A percentile compares a stretch with the other conserved stretches of the same genome.
Evolutionary conservation across 2,113 vertebrate genomes (phyloP).

Genomic region (Chionodraco myersi): DNA sequence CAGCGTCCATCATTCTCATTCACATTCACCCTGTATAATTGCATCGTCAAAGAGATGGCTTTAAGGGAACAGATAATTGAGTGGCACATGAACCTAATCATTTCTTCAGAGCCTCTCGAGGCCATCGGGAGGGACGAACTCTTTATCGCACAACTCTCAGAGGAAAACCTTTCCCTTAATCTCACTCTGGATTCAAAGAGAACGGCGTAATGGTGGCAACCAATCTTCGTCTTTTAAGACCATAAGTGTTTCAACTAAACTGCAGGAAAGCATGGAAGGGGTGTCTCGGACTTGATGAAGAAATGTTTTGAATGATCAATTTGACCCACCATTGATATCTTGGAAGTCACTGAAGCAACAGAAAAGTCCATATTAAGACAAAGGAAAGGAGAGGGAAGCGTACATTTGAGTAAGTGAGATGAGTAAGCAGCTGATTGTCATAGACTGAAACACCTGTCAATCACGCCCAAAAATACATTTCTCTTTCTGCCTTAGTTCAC

Average conservation of each 20-base stretch:
- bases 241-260: slow-evolving; percentile 14
- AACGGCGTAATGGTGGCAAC: slow-evolving; percentile 26
- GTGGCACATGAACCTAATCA: slow-evolving; percentile 76
- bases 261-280: slow-evolving; percentile 14
- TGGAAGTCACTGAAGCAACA: not conserved
- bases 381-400: not conserved
- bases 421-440: slow-evolving; percentile 21
- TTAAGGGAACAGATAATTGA: slow-evolving; percentile 75
- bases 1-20: slow-evolving; percentile 54
- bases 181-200: slow-evolving; percentile 54
- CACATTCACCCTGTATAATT: slow-evolving; percentile 74
- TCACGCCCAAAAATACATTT: not conserved
- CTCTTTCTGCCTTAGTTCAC: not conserved
- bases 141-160: slow-evolving; percentile 70
- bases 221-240: slow-evolving; percentile 47
- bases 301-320: slow-evolving; percentile 31
- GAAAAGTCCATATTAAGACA: slow-evolving; percentile 24
- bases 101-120: slow-evolving; percentile 65
- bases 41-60: slow-evolving; percentile 73
- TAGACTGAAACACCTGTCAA: slow-evolving; percentile 19
- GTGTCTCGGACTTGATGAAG: slow-evolving; percentile 19
- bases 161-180: slow-evolving; percentile 70
- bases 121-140: slow-evolving; percentile 59
- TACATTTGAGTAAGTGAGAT: slow-evolving; percentile 15
- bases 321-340: slow-evolving; percentile 19